Conservation (phyloP, 2,113 vertebrate genomes). For the Labeo rohita region DNA sequence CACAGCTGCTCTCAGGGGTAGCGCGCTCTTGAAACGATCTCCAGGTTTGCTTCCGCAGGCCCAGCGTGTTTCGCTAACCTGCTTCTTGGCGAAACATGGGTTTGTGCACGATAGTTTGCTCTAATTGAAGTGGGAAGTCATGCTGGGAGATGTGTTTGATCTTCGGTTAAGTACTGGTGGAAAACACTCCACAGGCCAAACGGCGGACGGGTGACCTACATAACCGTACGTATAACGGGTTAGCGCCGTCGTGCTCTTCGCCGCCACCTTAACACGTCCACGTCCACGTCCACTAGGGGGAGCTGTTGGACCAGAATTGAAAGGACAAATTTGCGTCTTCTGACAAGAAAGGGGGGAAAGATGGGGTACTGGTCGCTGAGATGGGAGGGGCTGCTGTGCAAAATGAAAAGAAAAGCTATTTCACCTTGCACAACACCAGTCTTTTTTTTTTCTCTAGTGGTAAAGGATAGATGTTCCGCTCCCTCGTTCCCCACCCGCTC, state of each 20-base stretch:
- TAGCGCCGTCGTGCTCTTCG: constrained; percentile 53
- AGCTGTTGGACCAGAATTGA: constrained; percentile 88
- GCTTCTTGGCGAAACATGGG: constrained; percentile 20
- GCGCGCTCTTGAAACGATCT: constrained; percentile 33
- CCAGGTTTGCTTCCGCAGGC: not conserved
- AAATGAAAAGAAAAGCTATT: constrained; percentile 86
- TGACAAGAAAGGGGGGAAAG: constrained; percentile 35
- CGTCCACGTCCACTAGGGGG: constrained; percentile 86
- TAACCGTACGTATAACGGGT: constrained; percentile 63
- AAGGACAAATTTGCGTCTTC: not conserved
- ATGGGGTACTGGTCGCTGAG: constrained; percentile 48
- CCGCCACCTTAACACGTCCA: constrained; percentile 73
- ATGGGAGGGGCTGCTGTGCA: constrained; percentile 73
- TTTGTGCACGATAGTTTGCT: constrained; percentile 32
- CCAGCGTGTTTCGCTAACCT: constrained; percentile 42
- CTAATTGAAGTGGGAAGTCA: constrained; percentile 58
- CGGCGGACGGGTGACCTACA: constrained; percentile 69
- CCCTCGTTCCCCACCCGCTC: constrained; percentile 56
- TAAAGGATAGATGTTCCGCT: constrained; percentile 74
- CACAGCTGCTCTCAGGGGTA: constrained; percentile 52
- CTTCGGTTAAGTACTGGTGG: constrained; percentile 50
- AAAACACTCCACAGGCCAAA: constrained; percentile 66
- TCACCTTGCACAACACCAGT: constrained; percentile 78
- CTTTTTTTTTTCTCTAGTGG: constrained; percentile 73
- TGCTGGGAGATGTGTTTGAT: constrained; percentile 60